A percentile compares a stretch with the other conserved stretches of the same genome.
Conservation (phyloP, 2,797 vertebrate species). For the Fistularia commersonii region DNA sequence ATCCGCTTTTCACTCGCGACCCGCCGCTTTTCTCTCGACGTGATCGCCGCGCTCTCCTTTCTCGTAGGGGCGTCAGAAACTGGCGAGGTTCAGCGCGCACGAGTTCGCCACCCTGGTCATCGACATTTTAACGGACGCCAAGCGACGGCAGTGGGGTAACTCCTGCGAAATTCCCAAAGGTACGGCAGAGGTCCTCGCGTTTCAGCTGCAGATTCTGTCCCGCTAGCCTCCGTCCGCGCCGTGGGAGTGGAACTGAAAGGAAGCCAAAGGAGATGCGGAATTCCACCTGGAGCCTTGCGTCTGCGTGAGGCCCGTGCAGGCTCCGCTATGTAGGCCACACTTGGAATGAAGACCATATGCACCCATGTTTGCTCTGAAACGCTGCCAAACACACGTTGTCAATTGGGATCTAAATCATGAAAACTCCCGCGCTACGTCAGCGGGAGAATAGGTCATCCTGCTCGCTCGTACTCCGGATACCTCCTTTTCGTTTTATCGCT, state of each 20-base stretch:
- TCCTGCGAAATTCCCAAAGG: conserved; percentile 87
- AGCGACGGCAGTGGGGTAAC: conserved; percentile 91
- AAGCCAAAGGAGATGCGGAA: conserved; percentile 5
- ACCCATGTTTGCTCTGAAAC: conserved; percentile 1
- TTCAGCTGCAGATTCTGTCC: not conserved
- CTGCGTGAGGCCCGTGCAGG: conserved; percentile 5
- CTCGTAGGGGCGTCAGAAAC: conserved; percentile 89
- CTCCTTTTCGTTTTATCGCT: not conserved
- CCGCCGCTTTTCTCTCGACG: not conserved
- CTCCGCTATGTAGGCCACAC: conserved; percentile 1
- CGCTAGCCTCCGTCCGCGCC: not conserved
- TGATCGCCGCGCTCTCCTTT: not conserved
- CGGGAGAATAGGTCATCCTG: not conserved
- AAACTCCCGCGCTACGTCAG: conserved; percentile 3
- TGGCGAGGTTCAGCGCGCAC: conserved; percentile 95
- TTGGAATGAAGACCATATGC: conserved; percentile 6
- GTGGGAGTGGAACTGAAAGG: not conserved
- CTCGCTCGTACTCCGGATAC: too few species aligned
- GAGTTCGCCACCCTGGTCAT: conserved; percentile 96
- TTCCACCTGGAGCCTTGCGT: not conserved
- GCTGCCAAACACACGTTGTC: not conserved
- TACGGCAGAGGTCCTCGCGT: conserved; percentile 38
- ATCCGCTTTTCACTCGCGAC: not conserved
- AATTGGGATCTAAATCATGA: not conserved
- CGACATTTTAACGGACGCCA: conserved; percentile 95